Evolutionary conservation across 1,140 invertebrate species (phyloP).

Genomic region (Cheumatopsyche charites): DNA sequence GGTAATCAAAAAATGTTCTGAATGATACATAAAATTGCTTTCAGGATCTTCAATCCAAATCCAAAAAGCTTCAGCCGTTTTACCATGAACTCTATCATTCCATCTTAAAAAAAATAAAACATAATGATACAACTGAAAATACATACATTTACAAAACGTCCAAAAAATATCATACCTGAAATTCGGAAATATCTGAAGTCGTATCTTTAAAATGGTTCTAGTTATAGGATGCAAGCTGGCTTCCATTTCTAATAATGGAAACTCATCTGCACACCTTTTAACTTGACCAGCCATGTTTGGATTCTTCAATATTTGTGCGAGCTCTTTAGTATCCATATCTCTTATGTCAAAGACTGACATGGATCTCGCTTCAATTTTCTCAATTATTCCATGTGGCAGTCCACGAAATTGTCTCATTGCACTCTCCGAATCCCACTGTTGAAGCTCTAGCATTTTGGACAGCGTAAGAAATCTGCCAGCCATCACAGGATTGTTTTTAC

Average conservation of each 20-base stretch:
- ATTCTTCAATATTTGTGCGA: slow-evolving; percentile 80
- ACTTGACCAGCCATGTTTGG: slow-evolving; percentile 76
- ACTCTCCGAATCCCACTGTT: slow-evolving; percentile 87
- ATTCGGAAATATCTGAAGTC: slow-evolving; percentile 78
- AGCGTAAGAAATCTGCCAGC: slow-evolving; percentile 80
- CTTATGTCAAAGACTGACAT: slow-evolving; percentile 77
- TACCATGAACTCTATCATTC: slow-evolving; percentile 90
- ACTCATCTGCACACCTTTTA: slow-evolving; percentile 83
- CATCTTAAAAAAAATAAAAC: slow-evolving; percentile 66
- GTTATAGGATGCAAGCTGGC: slow-evolving; percentile 94
- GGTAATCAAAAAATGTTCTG: slow-evolving; percentile 89
- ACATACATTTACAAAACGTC: slow-evolving; percentile 7
- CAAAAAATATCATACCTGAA: slow-evolving; percentile 67
- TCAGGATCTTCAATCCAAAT: slow-evolving; percentile 97
- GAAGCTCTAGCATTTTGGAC: slow-evolving; percentile 88
- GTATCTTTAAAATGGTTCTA: slow-evolving; percentile 86
- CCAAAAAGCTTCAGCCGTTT: slow-evolving; percentile 90
- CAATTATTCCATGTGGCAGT: slow-evolving; percentile 77
- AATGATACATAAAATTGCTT: slow-evolving; percentile 94
- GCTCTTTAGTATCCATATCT: slow-evolving; percentile 87
- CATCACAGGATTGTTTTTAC: slow-evolving; percentile 88
- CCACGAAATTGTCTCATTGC: slow-evolving; percentile 86
- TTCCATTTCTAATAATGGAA: slow-evolving; percentile 85
- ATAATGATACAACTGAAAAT: not conserved
- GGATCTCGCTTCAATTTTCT: slow-evolving; percentile 80